phyloP scores from a whole-genome alignment of 2,888 invertebrate species.

The Leptinotarsa haldemani region DNA sequence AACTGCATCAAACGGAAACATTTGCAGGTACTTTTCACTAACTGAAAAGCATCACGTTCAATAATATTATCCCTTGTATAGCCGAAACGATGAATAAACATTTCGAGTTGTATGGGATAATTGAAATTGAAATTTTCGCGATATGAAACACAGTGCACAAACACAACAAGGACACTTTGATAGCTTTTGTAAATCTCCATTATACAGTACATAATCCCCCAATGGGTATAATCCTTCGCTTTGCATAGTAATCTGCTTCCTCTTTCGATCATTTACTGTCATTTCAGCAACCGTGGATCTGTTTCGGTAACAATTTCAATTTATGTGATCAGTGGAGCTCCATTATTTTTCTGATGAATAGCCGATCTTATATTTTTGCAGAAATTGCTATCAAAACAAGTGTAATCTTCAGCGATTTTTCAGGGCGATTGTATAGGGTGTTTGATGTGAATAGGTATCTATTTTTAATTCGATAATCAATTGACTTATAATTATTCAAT shows the following conservation, averaged over 20 bases:
- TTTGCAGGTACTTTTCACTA: slow-evolving; percentile 28
- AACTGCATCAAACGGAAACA: slow-evolving; percentile 1
- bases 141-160: slow-evolving; percentile 56
- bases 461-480: too few species aligned
- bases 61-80: slow-evolving; percentile 38
- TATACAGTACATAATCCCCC: slow-evolving; percentile 54
- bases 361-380: not conserved
- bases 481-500: too few species aligned
- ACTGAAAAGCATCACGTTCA: slow-evolving; percentile 31
- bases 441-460: too few species aligned
- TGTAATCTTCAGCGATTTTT: too few species aligned
- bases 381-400: too few species aligned
- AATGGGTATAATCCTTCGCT: slow-evolving; percentile 51
- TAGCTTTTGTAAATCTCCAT: slow-evolving; percentile 52
- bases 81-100: slow-evolving; percentile 43
- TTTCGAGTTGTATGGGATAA: slow-evolving; percentile 43
- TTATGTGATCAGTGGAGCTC: slow-evolving; percentile 47
- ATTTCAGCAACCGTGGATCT: slow-evolving; percentile 59
- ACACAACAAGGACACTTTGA: slow-evolving; percentile 51
- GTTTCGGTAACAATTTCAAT: slow-evolving; percentile 59
- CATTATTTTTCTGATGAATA: slow-evolving; percentile 26
- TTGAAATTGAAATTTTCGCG: slow-evolving; percentile 51
- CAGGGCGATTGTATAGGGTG: too few species aligned
- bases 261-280: slow-evolving; percentile 59
- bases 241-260: slow-evolving; percentile 58